These are phyloP conservation scores for Anguilla pacifica DNA, from an alignment of 2,797 vertebrate species.

Conservation along the genomic window DNA sequence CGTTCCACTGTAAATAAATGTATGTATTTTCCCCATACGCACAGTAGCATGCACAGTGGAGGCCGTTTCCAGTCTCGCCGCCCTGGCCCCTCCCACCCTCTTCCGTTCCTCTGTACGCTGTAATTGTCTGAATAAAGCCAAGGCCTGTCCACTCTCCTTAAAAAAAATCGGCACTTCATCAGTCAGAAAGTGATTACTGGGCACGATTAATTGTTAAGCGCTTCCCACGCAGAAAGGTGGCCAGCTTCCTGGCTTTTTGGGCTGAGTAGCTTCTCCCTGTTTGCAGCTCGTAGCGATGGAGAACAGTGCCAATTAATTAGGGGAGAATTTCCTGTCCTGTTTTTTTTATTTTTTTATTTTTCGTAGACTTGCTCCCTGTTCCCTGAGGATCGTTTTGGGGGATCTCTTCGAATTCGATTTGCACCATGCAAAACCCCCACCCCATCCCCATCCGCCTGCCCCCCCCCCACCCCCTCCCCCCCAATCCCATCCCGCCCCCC, in stretches of 20 bases:
- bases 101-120: neutral
- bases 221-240: neutral
- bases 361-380: constrained; percentile 2
- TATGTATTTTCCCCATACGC: neutral
- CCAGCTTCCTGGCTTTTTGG: constrained; percentile 6
- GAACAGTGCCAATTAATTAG: constrained; percentile 27
- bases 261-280: neutral
- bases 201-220: neutral
- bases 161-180: neutral
- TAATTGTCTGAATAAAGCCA: neutral
- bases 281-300: neutral
- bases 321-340: constrained; percentile 26
- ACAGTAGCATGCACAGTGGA: neutral
- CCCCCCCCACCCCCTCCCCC: neutral
- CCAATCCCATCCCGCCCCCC: neutral
- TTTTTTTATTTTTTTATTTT: no score
- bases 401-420: constrained; percentile 31
- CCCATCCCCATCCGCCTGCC: neutral
- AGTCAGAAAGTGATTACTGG: neutral
- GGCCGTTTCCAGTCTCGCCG: neutral
- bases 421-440: constrained; percentile 2
- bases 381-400: neutral
- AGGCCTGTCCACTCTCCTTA: neutral
- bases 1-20: no score
- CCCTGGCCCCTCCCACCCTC: no score